A percentile compares a stretch with the other conserved stretches of the same genome.
phyloP scores from a whole-genome alignment of 53 echinoderm and acorn worm genomes.

The Antedon mediterranea region DNA sequence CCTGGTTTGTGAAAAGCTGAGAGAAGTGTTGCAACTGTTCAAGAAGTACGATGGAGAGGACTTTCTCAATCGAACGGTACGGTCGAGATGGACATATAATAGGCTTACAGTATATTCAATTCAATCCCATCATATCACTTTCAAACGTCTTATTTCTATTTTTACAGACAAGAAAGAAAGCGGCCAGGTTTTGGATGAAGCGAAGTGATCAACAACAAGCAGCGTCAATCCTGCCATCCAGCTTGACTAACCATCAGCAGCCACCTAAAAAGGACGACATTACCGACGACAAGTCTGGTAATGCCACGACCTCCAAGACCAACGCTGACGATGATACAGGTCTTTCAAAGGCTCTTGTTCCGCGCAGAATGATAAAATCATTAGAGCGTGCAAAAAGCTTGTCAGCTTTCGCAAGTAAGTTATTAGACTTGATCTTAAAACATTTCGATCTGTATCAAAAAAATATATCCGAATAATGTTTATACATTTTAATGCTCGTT shows the following conservation, averaged over 20 bases:
- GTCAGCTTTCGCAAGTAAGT: neutral
- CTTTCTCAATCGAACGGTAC: slow-evolving; percentile 72
- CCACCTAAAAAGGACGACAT: neutral
- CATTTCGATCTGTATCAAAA: no score
- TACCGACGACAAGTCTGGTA: neutral
- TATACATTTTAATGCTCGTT: no score
- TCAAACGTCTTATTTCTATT: neutral
- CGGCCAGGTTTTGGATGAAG: neutral
- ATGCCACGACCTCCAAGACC: neutral
- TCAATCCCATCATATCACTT: no score
- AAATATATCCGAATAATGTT: no score
- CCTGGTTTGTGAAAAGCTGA: slow-evolving; percentile 50
- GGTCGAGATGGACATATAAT: neutral
- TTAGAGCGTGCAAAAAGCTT: neutral
- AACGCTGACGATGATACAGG: neutral
- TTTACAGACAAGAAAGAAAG: neutral
- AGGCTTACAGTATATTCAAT: no score
- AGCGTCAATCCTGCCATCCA: neutral
- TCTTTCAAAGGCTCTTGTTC: neutral
- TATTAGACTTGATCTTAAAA: neutral
- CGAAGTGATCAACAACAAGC: neutral
- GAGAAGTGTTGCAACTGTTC: slow-evolving; percentile 33
- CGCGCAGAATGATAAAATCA: neutral
- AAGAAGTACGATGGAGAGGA: slow-evolving; percentile 56
- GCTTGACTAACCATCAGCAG: neutral